Conservation (phyloP, 1,140 invertebrate species). For the Leptopilina boulardi region DNA sequence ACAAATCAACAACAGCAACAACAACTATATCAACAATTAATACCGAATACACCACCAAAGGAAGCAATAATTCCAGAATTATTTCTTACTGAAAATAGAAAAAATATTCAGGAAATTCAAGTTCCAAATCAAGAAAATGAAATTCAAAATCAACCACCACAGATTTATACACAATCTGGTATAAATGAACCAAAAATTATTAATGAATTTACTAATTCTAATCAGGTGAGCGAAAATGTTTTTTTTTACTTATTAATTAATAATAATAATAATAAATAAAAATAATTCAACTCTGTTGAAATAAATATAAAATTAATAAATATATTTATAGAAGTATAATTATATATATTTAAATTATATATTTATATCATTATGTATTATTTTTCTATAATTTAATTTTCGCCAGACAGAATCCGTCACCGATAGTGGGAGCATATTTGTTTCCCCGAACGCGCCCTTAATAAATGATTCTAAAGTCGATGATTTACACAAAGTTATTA, state of each 20-base stretch:
- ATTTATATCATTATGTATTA: neutral
- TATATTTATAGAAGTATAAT: too few relatives aligned
- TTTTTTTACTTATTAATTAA: too few relatives aligned
- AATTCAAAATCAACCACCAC: neutral
- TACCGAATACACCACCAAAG: neutral
- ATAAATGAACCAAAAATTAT: too few relatives aligned
- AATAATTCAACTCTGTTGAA: too few relatives aligned
- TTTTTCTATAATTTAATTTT: neutral
- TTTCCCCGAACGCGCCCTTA: neutral
- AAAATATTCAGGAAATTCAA: neutral
- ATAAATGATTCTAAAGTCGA: neutral
- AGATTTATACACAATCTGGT: too few relatives aligned
- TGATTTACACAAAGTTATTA: constrained; percentile 9
- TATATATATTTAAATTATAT: too few relatives aligned
- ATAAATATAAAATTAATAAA: too few relatives aligned
- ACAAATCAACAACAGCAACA: neutral
- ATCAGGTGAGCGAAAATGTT: too few relatives aligned
- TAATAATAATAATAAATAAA: too few relatives aligned
- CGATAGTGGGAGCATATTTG: neutral
- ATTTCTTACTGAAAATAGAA: neutral
- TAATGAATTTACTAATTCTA: too few relatives aligned
- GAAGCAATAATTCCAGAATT: neutral
- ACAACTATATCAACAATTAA: neutral
- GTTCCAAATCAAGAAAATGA: neutral
- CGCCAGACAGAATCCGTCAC: neutral